Evolutionary conservation across 2,888 invertebrate species (phyloP).

Genomic region (Trichopria drosophilae): DNA sequence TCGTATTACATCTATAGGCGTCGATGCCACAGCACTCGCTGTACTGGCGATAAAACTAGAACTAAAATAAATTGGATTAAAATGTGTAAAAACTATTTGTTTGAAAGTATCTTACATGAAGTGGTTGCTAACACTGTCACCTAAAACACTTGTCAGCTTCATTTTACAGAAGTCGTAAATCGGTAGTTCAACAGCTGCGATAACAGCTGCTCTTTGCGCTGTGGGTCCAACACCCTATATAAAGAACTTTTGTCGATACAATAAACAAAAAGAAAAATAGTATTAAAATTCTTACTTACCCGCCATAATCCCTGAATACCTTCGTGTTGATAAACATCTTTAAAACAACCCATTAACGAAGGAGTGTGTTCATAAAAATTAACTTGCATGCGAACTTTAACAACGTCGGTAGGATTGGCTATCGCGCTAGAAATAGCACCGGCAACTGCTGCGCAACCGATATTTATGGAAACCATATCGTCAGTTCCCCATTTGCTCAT

Average conservation of each 20-base stretch:
- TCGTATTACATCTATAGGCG: conserved; percentile 90
- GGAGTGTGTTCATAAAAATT: conserved; percentile 56
- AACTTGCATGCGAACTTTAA: conserved; percentile 95
- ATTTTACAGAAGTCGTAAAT: conserved; percentile 90
- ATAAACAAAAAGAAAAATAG: conserved; percentile 15
- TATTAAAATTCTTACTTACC: conserved; percentile 58
- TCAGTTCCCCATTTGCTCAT: conserved; percentile 53
- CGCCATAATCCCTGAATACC: conserved; percentile 86
- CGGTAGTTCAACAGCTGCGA: conserved; percentile 92
- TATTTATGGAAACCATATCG: conserved; percentile 62
- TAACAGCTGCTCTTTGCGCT: conserved; percentile 88
- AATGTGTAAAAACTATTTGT: conserved; percentile 8
- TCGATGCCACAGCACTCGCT: conserved; percentile 90
- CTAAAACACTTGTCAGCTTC: conserved; percentile 69
- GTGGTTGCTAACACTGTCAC: conserved; percentile 83
- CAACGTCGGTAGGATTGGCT: conserved; percentile 94
- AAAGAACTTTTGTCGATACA: conserved; percentile 12
- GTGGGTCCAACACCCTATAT: conserved; percentile 87
- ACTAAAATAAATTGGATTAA: conserved; percentile 59
- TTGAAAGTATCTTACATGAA: conserved; percentile 69
- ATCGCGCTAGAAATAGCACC: conserved; percentile 93
- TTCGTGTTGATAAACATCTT: conserved; percentile 80
- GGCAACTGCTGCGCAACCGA: conserved; percentile 80
- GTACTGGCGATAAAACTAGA: conserved; percentile 90
- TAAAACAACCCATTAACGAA: conserved; percentile 74